Conservation (phyloP, 2,888 invertebrate species). For the Idaea biselata region DNA sequence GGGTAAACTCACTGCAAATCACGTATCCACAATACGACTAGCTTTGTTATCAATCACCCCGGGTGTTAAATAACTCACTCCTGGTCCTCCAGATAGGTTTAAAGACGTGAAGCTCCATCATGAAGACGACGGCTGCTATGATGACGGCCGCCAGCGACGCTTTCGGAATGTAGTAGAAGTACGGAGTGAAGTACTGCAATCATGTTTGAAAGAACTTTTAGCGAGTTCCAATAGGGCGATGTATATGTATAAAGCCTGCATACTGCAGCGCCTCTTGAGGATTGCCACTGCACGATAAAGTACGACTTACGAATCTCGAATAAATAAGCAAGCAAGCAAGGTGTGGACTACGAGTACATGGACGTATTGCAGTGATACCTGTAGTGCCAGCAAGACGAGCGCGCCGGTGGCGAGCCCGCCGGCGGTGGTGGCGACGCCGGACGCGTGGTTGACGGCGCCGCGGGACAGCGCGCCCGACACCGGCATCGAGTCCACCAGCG, state of each 20-base stretch:
- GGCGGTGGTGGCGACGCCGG: slow-evolving; percentile 93
- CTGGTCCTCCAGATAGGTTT: slow-evolving; percentile 90
- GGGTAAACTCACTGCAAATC: too few relatives aligned
- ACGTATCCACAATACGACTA: too few relatives aligned
- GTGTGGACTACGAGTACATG: too few relatives aligned
- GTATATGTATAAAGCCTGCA: too few relatives aligned
- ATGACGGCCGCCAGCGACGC: slow-evolving; percentile 91
- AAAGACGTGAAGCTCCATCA: slow-evolving; percentile 90
- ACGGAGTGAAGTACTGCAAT: slow-evolving; percentile 89
- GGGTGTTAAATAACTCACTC: slow-evolving; percentile 62
- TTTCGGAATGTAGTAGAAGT: slow-evolving; percentile 90
- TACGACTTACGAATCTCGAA: too few relatives aligned
- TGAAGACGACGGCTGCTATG: slow-evolving; percentile 91
- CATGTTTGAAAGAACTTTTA: slow-evolving; percentile 32
- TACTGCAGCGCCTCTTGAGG: not conserved
- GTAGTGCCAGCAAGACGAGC: slow-evolving; percentile 68
- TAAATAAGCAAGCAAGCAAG: too few relatives aligned
- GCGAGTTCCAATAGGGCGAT: not conserved
- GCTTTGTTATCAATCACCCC: too few relatives aligned
- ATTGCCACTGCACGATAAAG: not conserved
- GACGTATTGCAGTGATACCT: slow-evolving; percentile 45
- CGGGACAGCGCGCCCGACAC: slow-evolving; percentile 93
- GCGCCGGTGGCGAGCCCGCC: slow-evolving; percentile 91
- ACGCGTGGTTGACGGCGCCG: slow-evolving; percentile 96
- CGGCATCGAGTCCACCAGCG: slow-evolving; percentile 94